Conservation (phyloP, 1,140 invertebrate species). For the Diuraphis noxia region DNA sequence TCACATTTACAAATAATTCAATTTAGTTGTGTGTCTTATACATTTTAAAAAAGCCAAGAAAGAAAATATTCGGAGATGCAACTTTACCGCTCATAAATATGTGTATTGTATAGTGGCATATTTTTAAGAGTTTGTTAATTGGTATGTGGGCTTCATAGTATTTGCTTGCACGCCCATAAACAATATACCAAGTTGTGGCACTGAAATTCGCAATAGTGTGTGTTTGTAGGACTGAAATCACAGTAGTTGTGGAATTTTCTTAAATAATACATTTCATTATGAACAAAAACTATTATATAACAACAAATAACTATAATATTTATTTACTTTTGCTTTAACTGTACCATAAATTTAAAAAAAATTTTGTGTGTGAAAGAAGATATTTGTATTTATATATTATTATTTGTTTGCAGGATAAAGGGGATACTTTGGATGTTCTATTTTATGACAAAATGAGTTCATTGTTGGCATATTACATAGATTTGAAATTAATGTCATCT, state of each 20-base stretch:
- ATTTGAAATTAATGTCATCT: conserved; percentile 48
- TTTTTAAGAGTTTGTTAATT: no score
- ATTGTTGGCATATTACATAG: conserved; percentile 35
- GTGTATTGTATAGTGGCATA: no score
- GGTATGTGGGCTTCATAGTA: no score
- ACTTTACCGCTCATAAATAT: no score
- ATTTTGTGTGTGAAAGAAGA: not conserved
- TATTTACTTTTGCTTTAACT: not conserved
- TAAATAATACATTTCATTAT: not conserved
- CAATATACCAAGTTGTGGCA: no score
- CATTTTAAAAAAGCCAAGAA: no score
- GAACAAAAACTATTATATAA: not conserved
- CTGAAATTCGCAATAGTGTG: no score
- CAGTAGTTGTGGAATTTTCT: not conserved
- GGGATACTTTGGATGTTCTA: not conserved
- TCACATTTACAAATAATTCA: no score
- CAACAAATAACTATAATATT: no score
- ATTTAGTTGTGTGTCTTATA: no score
- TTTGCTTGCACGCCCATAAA: no score
- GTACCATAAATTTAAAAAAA: not conserved
- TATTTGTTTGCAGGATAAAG: not conserved
- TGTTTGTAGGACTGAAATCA: not conserved
- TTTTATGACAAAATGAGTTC: conserved; percentile 39
- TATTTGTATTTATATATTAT: not conserved
- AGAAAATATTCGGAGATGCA: no score